Evolutionary conservation across 1,140 invertebrate genomes (phyloP).

Genomic region (Drosophila equinoxialis): DNA sequence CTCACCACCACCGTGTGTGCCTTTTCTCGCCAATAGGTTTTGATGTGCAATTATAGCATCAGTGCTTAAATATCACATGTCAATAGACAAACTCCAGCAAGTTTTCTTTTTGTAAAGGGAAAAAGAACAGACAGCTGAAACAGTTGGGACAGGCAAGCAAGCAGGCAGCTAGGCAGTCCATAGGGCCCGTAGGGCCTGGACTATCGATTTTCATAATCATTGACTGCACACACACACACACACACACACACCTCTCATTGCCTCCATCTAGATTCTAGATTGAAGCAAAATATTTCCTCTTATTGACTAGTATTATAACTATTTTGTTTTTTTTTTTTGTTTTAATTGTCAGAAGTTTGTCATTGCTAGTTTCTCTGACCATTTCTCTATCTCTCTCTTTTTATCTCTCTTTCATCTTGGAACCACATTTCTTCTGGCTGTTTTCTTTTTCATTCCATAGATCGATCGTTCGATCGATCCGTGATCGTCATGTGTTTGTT

Average conservation of each 20-base stretch:
- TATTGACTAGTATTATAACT: not conserved
- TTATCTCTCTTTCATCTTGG: not conserved
- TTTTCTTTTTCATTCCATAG: not conserved
- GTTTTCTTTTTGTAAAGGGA: constrained; percentile 1
- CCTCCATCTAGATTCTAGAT: not conserved
- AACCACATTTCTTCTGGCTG: not conserved
- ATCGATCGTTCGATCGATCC: constrained; percentile 14
- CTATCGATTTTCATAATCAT: constrained; percentile 61
- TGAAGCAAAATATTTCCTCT: not conserved
- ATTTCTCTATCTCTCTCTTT: constrained; percentile 22
- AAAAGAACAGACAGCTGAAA: constrained; percentile 29
- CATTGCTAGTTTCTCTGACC: constrained; percentile 46
- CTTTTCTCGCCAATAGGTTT: not conserved
- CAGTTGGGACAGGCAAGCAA: constrained; percentile 20
- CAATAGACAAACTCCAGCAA: constrained; percentile 16
- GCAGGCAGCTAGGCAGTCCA: not conserved
- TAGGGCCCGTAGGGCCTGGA: not conserved
- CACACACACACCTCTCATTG: not conserved
- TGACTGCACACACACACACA: constrained; percentile 22
- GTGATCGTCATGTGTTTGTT: constrained; percentile 41
- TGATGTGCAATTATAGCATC: constrained; percentile 64
- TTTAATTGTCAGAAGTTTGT: constrained; percentile 67
- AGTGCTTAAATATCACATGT: constrained; percentile 59
- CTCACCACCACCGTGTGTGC: not conserved
- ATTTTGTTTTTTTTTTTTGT: not conserved